These are phyloP conservation scores for Syndactyla subalaris DNA, from an alignment of 2,797 vertebrate species.

Conservation along the genomic window DNA sequence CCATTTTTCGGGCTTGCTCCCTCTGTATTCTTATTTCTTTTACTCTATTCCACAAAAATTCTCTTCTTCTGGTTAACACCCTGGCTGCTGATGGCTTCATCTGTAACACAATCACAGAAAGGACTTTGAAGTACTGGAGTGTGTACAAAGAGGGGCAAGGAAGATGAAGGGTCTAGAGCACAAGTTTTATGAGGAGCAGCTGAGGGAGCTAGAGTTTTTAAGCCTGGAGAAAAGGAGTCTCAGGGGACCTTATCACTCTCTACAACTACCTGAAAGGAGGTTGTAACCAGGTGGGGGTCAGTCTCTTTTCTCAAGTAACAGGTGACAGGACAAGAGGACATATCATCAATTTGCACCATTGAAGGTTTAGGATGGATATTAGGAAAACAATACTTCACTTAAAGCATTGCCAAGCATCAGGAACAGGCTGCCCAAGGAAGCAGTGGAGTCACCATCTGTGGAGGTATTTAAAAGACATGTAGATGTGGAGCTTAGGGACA, in stretches of 20 bases:
- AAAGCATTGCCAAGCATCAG: not conserved
- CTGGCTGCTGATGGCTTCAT: rapidly evolving
- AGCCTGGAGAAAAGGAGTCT: not conserved
- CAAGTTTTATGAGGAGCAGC: not conserved
- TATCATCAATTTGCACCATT: not conserved
- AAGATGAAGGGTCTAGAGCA: not conserved
- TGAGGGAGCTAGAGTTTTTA: not conserved
- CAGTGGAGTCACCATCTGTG: not conserved
- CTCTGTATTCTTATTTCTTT: not conserved
- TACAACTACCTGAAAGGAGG: not conserved
- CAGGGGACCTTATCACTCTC: rapidly evolving
- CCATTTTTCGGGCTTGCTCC: not conserved
- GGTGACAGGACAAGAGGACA: not conserved
- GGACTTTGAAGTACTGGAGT: not conserved
- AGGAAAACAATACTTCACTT: not conserved
- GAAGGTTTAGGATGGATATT: not conserved
- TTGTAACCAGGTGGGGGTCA: rapidly evolving
- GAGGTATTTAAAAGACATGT: not conserved
- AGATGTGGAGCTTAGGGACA: not conserved
- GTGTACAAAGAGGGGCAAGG: not conserved
- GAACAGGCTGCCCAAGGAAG: not conserved
- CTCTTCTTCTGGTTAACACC: not conserved
- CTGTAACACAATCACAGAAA: not conserved
- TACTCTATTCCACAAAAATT: not conserved
- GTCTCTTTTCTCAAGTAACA: not conserved